Conservation (phyloP, 1,140 invertebrate genomes). For the Ganaspis sp. region DNA sequence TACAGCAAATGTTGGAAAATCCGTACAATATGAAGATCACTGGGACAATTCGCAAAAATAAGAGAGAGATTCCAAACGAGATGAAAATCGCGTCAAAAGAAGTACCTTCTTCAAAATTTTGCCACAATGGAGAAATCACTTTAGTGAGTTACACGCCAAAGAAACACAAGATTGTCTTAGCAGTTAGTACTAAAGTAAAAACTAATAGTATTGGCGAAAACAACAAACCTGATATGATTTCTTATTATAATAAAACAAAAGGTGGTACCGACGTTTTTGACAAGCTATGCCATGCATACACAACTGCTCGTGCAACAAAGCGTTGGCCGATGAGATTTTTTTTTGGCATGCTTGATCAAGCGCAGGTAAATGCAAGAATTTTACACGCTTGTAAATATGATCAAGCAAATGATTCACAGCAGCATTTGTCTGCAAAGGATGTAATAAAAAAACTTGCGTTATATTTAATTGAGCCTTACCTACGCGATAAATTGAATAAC, state of each 20-base stretch:
- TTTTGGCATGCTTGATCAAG: constrained; percentile 46
- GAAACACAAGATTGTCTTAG: constrained; percentile 60
- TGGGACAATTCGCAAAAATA: constrained; percentile 62
- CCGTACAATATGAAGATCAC: constrained; percentile 54
- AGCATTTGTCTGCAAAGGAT: background rate
- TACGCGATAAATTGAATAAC: too few relatives aligned
- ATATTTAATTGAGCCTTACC: too few relatives aligned
- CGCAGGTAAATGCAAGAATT: constrained; percentile 42
- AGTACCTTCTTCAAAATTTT: constrained; percentile 32
- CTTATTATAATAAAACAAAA: constrained; percentile 54
- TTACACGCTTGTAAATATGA: background rate
- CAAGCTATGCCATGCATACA: constrained; percentile 67
- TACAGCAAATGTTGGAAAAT: constrained; percentile 46
- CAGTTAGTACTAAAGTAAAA: constrained; percentile 32
- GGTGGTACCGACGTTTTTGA: constrained; percentile 74
- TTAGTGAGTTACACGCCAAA: constrained; percentile 57
- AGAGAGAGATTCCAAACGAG: constrained; percentile 53
- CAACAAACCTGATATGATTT: constrained; percentile 36
- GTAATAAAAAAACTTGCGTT: too few relatives aligned
- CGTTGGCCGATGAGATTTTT: constrained; percentile 64
- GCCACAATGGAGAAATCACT: constrained; percentile 50
- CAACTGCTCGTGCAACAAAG: constrained; percentile 57
- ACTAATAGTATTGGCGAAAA: background rate
- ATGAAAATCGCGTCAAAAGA: constrained; percentile 31
- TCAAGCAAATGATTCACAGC: background rate